These are phyloP conservation scores for Luperina testacea DNA, from an alignment of 2,888 invertebrate species.

Conservation along the genomic window DNA sequence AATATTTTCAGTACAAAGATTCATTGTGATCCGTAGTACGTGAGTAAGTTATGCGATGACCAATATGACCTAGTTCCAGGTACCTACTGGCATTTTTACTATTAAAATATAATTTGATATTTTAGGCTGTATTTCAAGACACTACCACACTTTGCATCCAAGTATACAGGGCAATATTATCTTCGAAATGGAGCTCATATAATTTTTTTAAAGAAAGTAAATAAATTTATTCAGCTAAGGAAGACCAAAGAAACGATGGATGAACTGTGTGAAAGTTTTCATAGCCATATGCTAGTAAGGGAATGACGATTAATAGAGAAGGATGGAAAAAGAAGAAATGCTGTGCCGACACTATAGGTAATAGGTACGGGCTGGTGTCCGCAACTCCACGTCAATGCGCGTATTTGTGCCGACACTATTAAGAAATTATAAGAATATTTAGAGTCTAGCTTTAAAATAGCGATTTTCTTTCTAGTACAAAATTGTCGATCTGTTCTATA, in stretches of 20 bases:
- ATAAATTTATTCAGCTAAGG: neutral
- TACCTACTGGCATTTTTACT: slow-evolving; percentile 1
- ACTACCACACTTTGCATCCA: neutral
- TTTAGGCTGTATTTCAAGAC: neutral
- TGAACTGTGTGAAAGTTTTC: neutral
- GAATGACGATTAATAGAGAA: neutral
- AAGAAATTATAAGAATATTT: no score
- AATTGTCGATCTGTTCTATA: no score
- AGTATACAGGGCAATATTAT: neutral
- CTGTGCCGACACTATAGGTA: accelerated
- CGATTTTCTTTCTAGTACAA: no score
- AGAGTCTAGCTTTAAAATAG: no score
- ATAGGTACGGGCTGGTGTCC: no score
- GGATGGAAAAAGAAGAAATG: neutral
- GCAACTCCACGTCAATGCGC: no score
- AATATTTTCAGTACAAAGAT: slow-evolving; percentile 40
- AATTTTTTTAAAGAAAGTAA: neutral
- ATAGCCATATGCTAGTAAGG: neutral
- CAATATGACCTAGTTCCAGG: slow-evolving; percentile 35
- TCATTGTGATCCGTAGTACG: slow-evolving; percentile 43
- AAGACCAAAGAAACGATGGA: neutral
- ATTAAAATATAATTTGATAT: neutral
- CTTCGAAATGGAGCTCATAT: neutral
- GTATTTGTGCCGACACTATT: no score
- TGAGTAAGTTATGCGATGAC: slow-evolving; percentile 30